Conservation (phyloP, 2,113 vertebrate species). For the Columbina picui region DNA sequence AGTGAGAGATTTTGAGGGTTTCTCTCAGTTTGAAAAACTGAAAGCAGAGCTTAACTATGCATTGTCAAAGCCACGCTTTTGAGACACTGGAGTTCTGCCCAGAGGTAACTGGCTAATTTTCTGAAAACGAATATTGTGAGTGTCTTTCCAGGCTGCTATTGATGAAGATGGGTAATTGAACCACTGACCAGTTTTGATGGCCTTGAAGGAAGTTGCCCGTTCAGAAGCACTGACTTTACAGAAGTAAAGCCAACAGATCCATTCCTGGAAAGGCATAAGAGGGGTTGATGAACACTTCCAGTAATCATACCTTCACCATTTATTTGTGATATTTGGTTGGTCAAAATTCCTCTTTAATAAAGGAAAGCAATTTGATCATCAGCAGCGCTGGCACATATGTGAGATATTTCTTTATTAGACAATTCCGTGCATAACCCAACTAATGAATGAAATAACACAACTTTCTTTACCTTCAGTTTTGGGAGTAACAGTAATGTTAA, state of each 20-base stretch:
- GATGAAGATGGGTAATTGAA: constrained; percentile 78
- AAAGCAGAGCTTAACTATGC: background rate
- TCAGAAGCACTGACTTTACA: constrained; percentile 73
- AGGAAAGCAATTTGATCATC: background rate
- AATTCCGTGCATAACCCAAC: background rate
- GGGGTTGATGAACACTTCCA: background rate
- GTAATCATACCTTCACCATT: background rate
- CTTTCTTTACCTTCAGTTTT: background rate
- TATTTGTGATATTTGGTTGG: background rate
- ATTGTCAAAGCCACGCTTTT: background rate
- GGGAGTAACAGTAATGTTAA: background rate
- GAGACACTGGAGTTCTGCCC: background rate
- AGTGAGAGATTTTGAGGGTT: background rate
- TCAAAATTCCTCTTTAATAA: background rate
- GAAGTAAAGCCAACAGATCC: background rate
- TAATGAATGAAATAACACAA: background rate
- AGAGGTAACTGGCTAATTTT: background rate
- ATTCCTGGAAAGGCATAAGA: background rate
- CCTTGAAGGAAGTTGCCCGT: constrained; percentile 75
- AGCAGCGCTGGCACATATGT: background rate
- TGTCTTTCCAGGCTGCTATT: constrained; percentile 68
- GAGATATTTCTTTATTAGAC: background rate
- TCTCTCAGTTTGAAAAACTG: background rate
- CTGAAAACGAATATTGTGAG: background rate
- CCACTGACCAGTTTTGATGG: constrained; percentile 74